Conservation (phyloP, 1,140 invertebrate genomes). For the Hylaeus anthracinus region DNA sequence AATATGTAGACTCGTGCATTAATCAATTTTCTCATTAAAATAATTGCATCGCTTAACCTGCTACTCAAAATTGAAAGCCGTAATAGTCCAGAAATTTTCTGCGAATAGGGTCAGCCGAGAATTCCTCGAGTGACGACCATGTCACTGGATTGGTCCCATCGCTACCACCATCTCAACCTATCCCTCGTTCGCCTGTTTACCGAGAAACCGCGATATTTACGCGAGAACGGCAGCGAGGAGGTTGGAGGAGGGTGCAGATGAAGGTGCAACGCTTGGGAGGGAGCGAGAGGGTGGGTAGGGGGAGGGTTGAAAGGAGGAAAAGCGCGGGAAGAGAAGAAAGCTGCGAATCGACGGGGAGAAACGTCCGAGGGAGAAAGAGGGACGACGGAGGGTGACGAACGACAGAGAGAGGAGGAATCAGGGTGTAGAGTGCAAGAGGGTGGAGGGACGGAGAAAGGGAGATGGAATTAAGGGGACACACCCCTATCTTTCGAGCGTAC, state of each 20-base stretch:
- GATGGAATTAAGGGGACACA: constrained; percentile 55
- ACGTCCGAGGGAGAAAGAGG: neutral
- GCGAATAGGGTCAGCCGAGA: no score
- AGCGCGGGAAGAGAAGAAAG: neutral
- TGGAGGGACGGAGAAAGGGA: constrained; percentile 52
- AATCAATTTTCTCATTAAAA: no score
- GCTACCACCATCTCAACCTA: constrained; percentile 1
- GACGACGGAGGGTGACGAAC: neutral
- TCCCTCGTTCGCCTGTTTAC: constrained; percentile 17
- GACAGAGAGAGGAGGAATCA: neutral
- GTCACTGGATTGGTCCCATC: no score
- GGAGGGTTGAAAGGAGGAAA: neutral
- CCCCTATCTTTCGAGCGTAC: constrained; percentile 79
- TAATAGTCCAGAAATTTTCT: no score
- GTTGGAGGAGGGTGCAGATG: neutral
- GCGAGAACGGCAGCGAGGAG: constrained; percentile 22
- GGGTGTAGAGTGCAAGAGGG: neutral
- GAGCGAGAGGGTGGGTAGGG: neutral
- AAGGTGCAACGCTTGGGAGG: constrained; percentile 1
- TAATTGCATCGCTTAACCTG: no score
- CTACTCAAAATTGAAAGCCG: no score
- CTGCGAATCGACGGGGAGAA: constrained; percentile 1
- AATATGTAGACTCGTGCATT: no score
- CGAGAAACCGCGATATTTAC: constrained; percentile 27
- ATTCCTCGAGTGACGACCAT: no score